Evolutionary conservation across 2,888 invertebrate species (phyloP).

Genomic region (Aethes cnicana): DNA sequence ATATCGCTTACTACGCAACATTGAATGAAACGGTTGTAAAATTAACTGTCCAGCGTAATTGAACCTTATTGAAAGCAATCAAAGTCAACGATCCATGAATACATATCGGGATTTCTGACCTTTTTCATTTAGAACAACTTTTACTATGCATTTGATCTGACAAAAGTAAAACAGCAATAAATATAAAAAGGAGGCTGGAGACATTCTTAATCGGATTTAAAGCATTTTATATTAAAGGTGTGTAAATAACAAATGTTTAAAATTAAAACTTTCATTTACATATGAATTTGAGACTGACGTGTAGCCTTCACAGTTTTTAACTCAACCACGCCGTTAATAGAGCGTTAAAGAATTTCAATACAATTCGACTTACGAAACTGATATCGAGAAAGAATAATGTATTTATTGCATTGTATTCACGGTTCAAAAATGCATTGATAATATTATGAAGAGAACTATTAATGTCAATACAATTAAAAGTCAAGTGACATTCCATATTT

Average conservation of each 20-base stretch:
- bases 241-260: not conserved
- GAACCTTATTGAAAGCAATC: not conserved
- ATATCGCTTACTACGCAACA: not conserved
- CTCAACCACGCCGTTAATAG: not conserved
- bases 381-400: not conserved
- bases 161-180: too few species aligned
- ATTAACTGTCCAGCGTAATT: not conserved
- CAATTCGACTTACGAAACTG: not conserved
- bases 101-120: not conserved
- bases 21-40: not conserved
- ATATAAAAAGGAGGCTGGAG: too few species aligned
- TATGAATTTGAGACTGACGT: slow-evolving; percentile 4
- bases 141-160: too few species aligned
- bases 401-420: not conserved
- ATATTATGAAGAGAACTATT: too few species aligned
- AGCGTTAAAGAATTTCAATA: not conserved
- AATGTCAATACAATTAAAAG: too few species aligned
- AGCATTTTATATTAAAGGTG: not conserved
- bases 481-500: too few species aligned
- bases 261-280: slow-evolving; percentile 2
- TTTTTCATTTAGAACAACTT: not conserved
- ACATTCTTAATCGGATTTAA: too few species aligned
- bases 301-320: slow-evolving; percentile 4
- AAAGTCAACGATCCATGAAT: not conserved
- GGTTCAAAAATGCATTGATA: too few species aligned